These are phyloP conservation scores for Mesopsocus fuscifrons DNA, from an alignment of 2,888 invertebrate species.

Conservation along the genomic window DNA sequence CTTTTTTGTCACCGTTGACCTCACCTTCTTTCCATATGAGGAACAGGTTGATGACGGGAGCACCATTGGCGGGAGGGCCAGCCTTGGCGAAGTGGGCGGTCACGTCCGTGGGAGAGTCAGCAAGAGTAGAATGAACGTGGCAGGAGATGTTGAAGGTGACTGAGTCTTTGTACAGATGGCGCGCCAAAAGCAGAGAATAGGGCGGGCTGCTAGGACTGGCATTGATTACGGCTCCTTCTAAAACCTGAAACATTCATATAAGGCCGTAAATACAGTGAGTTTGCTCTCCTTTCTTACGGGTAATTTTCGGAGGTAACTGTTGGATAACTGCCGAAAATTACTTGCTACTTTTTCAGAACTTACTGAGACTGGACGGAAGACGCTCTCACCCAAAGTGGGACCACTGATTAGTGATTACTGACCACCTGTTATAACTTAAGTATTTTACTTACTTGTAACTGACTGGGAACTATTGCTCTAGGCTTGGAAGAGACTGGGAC, in stretches of 20 bases:
- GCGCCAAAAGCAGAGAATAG: constrained; percentile 40
- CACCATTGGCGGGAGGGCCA: constrained; percentile 21
- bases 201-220: constrained; percentile 44
- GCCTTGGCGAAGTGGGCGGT: constrained; percentile 20
- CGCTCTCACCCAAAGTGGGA: too few species aligned
- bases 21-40: constrained; percentile 64
- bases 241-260: background rate
- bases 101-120: constrained; percentile 28
- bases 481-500: background rate
- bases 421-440: too few species aligned
- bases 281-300: too few species aligned
- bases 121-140: constrained; percentile 44
- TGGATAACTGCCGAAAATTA: too few species aligned
- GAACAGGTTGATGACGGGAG: constrained; percentile 33
- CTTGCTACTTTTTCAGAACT: too few species aligned
- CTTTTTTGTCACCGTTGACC: too few species aligned
- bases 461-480: background rate
- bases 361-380: too few species aligned
- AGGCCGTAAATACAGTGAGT: too few species aligned
- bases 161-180: constrained; percentile 31
- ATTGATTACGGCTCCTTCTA: constrained; percentile 18
- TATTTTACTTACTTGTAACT: background rate
- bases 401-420: too few species aligned
- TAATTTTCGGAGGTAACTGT: too few species aligned
- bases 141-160: constrained; percentile 32